Evolutionary conservation across 2,113 vertebrate genomes (phyloP), one percentile per base, ranked within the genome.

Genomic region (Tachycineta bicolor): DNA sequence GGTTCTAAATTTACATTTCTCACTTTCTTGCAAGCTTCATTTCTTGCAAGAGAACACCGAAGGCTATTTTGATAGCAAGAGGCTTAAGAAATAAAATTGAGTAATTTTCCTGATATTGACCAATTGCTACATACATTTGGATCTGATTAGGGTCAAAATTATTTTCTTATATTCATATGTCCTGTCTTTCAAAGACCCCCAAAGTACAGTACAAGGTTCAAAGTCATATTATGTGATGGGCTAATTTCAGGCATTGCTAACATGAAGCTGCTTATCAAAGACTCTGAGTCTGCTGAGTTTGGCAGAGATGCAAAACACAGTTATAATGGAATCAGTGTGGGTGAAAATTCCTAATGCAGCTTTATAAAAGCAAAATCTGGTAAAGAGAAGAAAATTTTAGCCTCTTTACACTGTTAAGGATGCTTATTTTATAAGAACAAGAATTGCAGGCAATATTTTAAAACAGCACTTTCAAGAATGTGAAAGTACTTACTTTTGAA

Each of bases 401-500:
- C 26, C 17, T 77, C 34, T 50, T 87, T 39, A 56, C n/a, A 52
- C 5, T 10, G 3, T 43, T 34, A 64, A 73, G 10, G 10, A 34
- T 52, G 14, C 2, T 28, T 41, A 56, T 70, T 53, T 87, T 75
- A 49, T 49, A 83, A 94, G 21, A 55, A 63, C 22, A 71, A 65
- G 20, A 90, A 79, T 19, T 80, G 25, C 9, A 69, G 10, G 16
- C 19, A 43, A 41, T 73, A 69, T 13, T 56, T 68, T 79, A 55
- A 91, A 85, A 37, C 18, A 68, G 31, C 6, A 49, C 23, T 50
- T 73, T 69, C 3, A 37, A 39, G 41, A 43, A 39, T 21, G 9
- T 29, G 14, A 17, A 75, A 77, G 33, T 63, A 95, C 96, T 96
- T 94, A 98, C 98, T 87, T 96, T 77, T 93, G 50, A 83, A 81